Conservation (phyloP, 2,113 vertebrate genomes). For the Coptodon bakossiorum region DNA sequence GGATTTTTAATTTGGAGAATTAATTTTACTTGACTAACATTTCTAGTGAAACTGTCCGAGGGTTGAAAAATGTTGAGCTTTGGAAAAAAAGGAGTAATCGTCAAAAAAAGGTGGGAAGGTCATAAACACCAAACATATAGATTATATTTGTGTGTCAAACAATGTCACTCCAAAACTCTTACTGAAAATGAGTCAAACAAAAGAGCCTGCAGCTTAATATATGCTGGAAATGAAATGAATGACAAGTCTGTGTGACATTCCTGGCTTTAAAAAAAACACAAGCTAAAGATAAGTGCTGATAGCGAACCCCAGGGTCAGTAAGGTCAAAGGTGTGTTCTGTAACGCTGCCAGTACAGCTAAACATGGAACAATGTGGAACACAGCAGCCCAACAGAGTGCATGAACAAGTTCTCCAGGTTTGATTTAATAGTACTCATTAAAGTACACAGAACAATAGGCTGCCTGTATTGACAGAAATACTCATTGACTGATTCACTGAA, state of each 20-base stretch:
- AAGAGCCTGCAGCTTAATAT: neutral
- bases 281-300: slow-evolving; percentile 8
- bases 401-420: neutral
- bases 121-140: neutral
- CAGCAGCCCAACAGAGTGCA: neutral
- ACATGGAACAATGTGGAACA: neutral
- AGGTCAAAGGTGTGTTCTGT: neutral
- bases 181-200: neutral
- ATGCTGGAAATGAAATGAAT: neutral
- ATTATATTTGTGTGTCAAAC: neutral
- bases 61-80: neutral
- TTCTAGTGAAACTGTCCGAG: neutral
- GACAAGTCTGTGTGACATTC: neutral
- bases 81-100: neutral
- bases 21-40: neutral
- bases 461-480: neutral
- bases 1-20: neutral
- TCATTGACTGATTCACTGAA: neutral
- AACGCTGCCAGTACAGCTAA: neutral
- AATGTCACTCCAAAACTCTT: neutral
- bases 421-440: neutral
- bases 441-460: neutral
- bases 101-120: neutral
- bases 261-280: neutral
- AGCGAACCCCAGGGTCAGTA: neutral